Conservation (phyloP, 2,113 vertebrate genomes). For the Lichenostomus cassidix region DNA sequence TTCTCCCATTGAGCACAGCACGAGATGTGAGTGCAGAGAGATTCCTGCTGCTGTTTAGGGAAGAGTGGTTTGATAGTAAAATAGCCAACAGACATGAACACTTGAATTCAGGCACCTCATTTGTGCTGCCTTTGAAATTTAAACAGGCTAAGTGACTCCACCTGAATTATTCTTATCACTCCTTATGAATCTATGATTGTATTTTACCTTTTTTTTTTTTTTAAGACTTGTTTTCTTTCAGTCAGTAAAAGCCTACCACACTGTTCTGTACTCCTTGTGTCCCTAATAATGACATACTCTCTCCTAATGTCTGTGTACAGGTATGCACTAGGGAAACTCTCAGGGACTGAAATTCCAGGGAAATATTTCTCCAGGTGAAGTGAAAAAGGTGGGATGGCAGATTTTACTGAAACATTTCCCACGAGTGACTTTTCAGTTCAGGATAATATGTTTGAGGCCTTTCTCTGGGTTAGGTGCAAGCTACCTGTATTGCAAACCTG, state of each 20-base stretch:
- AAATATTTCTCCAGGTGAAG: background rate
- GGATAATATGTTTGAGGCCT: background rate
- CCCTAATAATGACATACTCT: background rate
- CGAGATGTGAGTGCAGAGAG: background rate
- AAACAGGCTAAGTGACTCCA: background rate
- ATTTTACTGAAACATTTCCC: background rate
- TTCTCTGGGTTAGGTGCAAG: background rate
- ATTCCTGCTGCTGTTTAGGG: background rate
- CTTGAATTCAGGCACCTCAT: background rate
- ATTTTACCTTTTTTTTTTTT: background rate
- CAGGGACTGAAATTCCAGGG: background rate
- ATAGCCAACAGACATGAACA: background rate
- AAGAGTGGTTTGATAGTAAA: background rate
- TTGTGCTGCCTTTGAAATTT: constrained; percentile 20
- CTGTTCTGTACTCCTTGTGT: background rate
- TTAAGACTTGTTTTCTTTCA: background rate
- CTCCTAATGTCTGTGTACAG: background rate
- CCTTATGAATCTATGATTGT: background rate
- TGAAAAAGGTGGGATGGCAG: background rate
- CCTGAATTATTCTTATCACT: background rate
- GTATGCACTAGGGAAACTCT: background rate
- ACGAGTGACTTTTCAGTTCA: fast-evolving
- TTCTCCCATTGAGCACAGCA: background rate
- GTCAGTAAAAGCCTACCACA: background rate
- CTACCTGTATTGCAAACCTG: background rate